Base-by-base conservation (phyloP, 2,888 invertebrate species). In the Ischnura elegans region DNA sequence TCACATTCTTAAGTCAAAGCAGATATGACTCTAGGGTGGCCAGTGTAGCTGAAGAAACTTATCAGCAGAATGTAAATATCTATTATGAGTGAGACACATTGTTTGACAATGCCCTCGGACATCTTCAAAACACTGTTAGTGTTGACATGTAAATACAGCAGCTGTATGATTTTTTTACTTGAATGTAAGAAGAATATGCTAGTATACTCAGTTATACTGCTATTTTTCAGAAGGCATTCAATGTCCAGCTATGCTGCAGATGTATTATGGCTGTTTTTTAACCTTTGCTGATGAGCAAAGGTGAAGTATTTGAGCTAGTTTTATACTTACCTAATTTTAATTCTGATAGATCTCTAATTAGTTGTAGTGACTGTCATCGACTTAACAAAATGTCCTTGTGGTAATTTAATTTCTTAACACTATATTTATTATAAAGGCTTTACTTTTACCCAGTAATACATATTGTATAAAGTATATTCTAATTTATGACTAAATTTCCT, bases 401-500 rank as follows among this genome's bases (percentile, higher is more conserved):
- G 36, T 90, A 90, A 90, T 90, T 90, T 90, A 90, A 90, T 43
- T 90, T 36, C 13, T 43, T 90, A 42, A 55, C 36, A 21, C 29
- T 87, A 55, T 55, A 55, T 90, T 90, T 55, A 55, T 90, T 90
- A 90, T 42, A 21, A 61, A n/a, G 90, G 42, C 42, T 90, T 55
- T 90, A 42, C 42, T 61, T 47, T 42, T 55, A 42, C 19, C 42
- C 55, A 25, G 21, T 55, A 43, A 61, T 90, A 42, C 46, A 86
- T 46, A 43, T 29, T 90, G 55, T 90, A 90, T 90, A 86, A 86
- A 55, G 55, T 61, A 61, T 90, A 36, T 76, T 87, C 55, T 90
- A 90, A 90, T 90, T 90, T 90, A 90, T 90, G 55, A 90, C 90
- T 90, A 90, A 90, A 61, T 47, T 61, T 90, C 61, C 55, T 86